Conservation (phyloP, 2,797 vertebrate species). For the Echiichthys vipera region DNA sequence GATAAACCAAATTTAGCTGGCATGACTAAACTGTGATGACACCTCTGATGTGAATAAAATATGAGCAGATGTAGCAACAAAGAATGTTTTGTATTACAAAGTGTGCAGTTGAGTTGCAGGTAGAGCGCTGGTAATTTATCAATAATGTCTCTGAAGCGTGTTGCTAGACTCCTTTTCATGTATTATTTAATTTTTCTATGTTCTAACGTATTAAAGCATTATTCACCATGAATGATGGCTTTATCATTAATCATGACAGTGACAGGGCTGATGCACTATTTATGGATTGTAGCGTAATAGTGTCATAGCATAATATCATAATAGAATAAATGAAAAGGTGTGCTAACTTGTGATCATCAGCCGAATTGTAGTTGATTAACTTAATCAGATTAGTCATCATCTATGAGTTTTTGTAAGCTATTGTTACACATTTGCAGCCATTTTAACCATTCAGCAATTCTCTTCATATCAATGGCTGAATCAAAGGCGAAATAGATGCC, state of each 20-base stretch:
- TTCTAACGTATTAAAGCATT: neutral
- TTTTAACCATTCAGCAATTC: neutral
- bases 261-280: neutral
- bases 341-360: neutral
- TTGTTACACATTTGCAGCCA: slow-evolving; percentile 9
- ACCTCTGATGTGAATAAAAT: slow-evolving; percentile 51
- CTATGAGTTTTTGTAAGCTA: neutral
- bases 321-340: slow-evolving; percentile 13
- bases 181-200: neutral
- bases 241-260: neutral
- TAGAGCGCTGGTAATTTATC: slow-evolving; percentile 2
- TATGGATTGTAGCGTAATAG: neutral
- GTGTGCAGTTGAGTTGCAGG: slow-evolving; percentile 15
- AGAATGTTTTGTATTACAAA: slow-evolving; percentile 42
- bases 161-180: neutral
- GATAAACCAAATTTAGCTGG: slow-evolving; percentile 50
- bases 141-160: neutral
- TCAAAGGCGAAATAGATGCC: slow-evolving; percentile 13
- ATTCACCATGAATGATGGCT: neutral
- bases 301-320: too few species aligned
- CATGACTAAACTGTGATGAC: slow-evolving; percentile 63
- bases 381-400: slow-evolving; percentile 1
- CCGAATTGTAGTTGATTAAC: neutral
- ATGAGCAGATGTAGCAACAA: slow-evolving; percentile 50
- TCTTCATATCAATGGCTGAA: neutral